These are phyloP conservation scores for Equus przewalskii DNA, from an alignment of 2,113 vertebrate genomes.

Conservation along the genomic window DNA sequence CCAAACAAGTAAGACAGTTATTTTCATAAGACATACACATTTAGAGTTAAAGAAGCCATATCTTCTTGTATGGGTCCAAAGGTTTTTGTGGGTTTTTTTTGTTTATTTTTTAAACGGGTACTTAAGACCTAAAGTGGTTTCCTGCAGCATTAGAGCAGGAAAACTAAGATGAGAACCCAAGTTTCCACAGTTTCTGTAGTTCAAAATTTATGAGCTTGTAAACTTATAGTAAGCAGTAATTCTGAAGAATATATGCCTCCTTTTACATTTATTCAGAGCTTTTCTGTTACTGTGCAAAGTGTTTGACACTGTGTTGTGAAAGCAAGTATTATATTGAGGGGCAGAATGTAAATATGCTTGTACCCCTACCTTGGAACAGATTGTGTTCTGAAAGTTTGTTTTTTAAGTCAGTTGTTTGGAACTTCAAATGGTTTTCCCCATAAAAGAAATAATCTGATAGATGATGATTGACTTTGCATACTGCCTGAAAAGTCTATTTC, in stretches of 20 bases:
- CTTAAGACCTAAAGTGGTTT: slow-evolving; percentile 35
- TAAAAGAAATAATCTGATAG: slow-evolving; percentile 37
- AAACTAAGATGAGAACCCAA: slow-evolving; percentile 31
- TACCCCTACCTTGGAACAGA: neutral
- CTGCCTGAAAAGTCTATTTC: slow-evolving; percentile 5
- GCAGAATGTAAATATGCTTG: neutral
- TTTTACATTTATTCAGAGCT: slow-evolving; percentile 39
- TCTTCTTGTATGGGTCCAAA: neutral
- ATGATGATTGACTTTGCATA: slow-evolving; percentile 34
- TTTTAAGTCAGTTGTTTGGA: slow-evolving; percentile 45
- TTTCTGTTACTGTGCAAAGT: neutral
- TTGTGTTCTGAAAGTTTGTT: slow-evolving; percentile 25
- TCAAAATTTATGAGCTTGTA: slow-evolving; percentile 38
- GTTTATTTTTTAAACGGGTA: neutral
- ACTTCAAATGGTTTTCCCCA: slow-evolving; percentile 1
- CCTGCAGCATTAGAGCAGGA: slow-evolving; percentile 18
- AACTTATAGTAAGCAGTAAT: slow-evolving; percentile 54
- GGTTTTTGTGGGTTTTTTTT: neutral
- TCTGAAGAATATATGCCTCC: slow-evolving; percentile 28
- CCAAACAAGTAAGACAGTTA: slow-evolving; percentile 95
- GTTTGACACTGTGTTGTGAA: slow-evolving; percentile 44
- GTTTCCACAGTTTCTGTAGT: slow-evolving; percentile 43
- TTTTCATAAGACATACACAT: slow-evolving; percentile 32
- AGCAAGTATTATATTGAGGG: neutral
- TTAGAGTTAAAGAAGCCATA: slow-evolving; percentile 14